phyloP scores from a whole-genome alignment of 2,888 invertebrate species.

The Xestobium rufovillosum region DNA sequence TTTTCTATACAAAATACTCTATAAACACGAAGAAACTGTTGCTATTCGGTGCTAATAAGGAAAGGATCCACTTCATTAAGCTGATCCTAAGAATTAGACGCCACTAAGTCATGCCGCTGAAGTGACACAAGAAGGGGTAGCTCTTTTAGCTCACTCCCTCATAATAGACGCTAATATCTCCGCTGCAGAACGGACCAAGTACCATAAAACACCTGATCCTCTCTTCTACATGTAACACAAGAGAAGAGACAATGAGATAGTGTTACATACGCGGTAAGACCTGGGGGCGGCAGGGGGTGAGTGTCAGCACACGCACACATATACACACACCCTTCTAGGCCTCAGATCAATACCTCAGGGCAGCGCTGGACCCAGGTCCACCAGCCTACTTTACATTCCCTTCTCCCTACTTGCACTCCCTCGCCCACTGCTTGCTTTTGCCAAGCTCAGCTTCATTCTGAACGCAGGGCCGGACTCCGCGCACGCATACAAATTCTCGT shows the following conservation, averaged over 20 bases:
- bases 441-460: constrained; percentile 50
- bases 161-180: no score
- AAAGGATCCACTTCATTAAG: no score
- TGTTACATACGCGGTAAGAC: constrained; percentile 35
- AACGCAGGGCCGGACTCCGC: constrained; percentile 35
- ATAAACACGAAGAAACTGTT: no score
- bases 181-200: no score
- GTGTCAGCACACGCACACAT: constrained; percentile 43
- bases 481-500: constrained; percentile 37
- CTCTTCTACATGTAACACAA: no score
- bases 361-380: constrained; percentile 43
- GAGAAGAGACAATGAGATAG: constrained; percentile 35
- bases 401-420: constrained; percentile 34
- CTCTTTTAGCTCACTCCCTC: no score
- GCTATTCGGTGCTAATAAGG: no score
- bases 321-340: constrained; percentile 40
- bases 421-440: constrained; percentile 53
- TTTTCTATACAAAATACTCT: no score
- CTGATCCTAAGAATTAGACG: no score
- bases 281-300: constrained; percentile 32
- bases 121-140: no score
- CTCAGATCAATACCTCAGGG: constrained; percentile 45
- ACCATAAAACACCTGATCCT: no score
- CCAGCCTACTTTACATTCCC: constrained; percentile 54
- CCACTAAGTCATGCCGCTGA: no score